These are phyloP conservation scores for Iselma pallidipennis DNA, from an alignment of 2,888 invertebrate genomes.

Conservation along the genomic window DNA sequence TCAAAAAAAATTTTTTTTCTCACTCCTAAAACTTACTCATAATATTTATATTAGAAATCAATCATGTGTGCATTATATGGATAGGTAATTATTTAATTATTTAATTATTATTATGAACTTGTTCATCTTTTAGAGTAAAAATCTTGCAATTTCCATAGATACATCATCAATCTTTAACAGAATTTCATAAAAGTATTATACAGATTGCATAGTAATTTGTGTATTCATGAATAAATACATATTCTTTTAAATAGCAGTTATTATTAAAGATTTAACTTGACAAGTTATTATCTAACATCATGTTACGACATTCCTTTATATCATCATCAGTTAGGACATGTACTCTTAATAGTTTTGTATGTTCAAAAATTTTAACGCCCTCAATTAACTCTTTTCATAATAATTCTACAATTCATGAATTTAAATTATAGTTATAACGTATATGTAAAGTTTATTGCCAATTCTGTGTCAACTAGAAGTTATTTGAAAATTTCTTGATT, in stretches of 20 bases:
- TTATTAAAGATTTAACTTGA: slow-evolving; percentile 16
- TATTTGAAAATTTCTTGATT: no score
- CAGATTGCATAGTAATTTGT: slow-evolving; percentile 17
- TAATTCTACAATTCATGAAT: slow-evolving; percentile 19
- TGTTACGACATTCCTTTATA: slow-evolving; percentile 1
- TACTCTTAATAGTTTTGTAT: background rate
- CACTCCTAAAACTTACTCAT: no score
- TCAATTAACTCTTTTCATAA: background rate
- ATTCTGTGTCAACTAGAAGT: no score
- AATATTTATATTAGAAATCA: no score
- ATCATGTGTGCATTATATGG: no score
- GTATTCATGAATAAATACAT: slow-evolving; percentile 15
- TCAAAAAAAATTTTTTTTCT: background rate
- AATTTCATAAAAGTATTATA: slow-evolving; percentile 10
- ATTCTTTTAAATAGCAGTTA: slow-evolving; percentile 13
- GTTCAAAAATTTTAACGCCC: background rate
- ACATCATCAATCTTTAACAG: slow-evolving; percentile 15
- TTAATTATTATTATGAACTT: background rate
- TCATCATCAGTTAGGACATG: background rate
- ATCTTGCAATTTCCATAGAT: slow-evolving; percentile 11
- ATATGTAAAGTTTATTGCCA: no score
- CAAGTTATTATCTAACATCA: slow-evolving; percentile 10
- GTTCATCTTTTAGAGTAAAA: background rate
- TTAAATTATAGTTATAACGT: no score
- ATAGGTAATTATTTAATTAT: background rate